Evolutionary conservation across 2,888 invertebrate species (phyloP).

Genomic region (Cryptophagus acutangulus): DNA sequence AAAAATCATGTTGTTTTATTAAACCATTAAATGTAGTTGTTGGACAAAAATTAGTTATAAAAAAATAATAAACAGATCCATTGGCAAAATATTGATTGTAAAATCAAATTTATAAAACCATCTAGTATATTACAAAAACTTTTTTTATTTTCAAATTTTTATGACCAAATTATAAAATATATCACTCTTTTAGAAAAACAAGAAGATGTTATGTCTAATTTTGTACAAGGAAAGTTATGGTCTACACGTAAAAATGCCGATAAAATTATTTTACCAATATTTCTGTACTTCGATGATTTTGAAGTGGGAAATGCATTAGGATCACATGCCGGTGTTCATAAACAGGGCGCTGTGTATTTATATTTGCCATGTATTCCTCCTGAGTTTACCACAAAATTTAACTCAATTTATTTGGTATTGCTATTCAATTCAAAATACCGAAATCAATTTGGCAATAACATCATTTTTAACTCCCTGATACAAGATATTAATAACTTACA

Average conservation of each 20-base stretch:
- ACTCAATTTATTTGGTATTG: slow-evolving; percentile 26
- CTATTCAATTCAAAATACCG: slow-evolving; percentile 29
- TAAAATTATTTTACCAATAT: slow-evolving; percentile 22
- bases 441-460: slow-evolving; percentile 27
- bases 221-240: slow-evolving; percentile 12
- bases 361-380: slow-evolving; percentile 23
- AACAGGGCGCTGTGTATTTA: slow-evolving; percentile 28
- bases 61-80: background rate
- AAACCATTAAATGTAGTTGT: background rate
- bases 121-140: slow-evolving; percentile 8
- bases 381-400: slow-evolving; percentile 17
- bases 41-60: background rate
- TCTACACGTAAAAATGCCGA: slow-evolving; percentile 10
- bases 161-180: slow-evolving; percentile 10
- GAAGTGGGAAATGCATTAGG: slow-evolving; percentile 29
- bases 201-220: slow-evolving; percentile 8
- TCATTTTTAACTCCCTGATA: slow-evolving; percentile 26
- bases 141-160: slow-evolving; percentile 11
- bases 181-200: slow-evolving; percentile 6
- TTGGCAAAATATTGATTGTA: background rate
- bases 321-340: slow-evolving; percentile 25
- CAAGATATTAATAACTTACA: slow-evolving; percentile 27
- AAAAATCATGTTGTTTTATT: slow-evolving; percentile 1
- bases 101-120: slow-evolving; percentile 8
- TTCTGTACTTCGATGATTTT: slow-evolving; percentile 28